phyloP scores from a whole-genome alignment of 2,888 invertebrate genomes.

The Agonopterix subpropinquella region DNA sequence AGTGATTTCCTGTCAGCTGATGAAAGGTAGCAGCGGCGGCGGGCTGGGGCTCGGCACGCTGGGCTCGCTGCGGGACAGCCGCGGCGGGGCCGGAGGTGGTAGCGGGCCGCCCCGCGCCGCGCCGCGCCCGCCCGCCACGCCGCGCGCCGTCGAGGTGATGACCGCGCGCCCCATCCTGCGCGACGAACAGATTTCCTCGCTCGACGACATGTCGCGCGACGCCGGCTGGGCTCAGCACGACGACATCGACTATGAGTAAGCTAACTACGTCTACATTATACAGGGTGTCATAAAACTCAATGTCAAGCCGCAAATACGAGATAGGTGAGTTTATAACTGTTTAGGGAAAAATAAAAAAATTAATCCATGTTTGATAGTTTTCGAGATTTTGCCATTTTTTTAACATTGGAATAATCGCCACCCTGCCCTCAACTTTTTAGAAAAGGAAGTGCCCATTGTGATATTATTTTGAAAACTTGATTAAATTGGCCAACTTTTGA shows the following conservation, averaged over 20 bases:
- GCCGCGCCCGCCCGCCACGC: conserved; percentile 45
- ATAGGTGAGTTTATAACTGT: too few species aligned
- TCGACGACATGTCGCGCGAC: conserved; percentile 93
- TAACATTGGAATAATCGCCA: too few species aligned
- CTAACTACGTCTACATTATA: conserved; percentile 6
- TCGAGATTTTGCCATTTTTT: too few species aligned
- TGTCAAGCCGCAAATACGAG: too few species aligned
- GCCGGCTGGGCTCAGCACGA: conserved; percentile 95
- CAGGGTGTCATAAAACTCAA: background rate
- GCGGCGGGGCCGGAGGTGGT: conserved; percentile 36
- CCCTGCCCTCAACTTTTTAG: too few species aligned
- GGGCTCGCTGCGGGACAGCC: conserved; percentile 49
- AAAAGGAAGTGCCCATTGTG: too few species aligned
- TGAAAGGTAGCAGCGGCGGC: conserved; percentile 68
- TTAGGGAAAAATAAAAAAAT: too few species aligned
- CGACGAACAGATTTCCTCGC: conserved; percentile 93
- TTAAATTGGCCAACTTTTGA: too few species aligned
- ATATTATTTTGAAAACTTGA: too few species aligned
- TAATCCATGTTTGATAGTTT: too few species aligned
- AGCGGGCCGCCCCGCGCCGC: conserved; percentile 27
- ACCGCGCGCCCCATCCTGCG: conserved; percentile 91
- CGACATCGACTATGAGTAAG: conserved; percentile 93
- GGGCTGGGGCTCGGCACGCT: conserved; percentile 64
- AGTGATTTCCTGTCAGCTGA: conserved; percentile 35
- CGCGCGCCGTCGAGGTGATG: conserved; percentile 78